Percentiles rank a stretch among this genome's conserved stretches.
Conservation (phyloP, 2,888 invertebrate genomes). For the Drosophila acutilabella region DNA sequence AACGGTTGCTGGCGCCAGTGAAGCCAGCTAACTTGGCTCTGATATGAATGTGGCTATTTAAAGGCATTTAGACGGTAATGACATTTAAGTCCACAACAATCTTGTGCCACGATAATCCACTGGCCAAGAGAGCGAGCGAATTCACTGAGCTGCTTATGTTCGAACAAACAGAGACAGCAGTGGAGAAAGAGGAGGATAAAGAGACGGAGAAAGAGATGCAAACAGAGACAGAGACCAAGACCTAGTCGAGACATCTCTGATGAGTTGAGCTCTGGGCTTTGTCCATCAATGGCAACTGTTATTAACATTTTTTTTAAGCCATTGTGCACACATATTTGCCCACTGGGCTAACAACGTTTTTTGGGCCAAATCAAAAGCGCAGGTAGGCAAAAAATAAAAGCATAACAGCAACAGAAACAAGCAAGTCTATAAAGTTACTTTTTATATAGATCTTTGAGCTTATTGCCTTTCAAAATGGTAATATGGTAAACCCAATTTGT, state of each 20-base stretch:
- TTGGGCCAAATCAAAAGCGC: slow-evolving; percentile 45
- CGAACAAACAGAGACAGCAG: neutral
- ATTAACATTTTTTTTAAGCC: slow-evolving; percentile 65
- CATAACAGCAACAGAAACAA: neutral
- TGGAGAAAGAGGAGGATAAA: neutral
- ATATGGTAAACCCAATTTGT: slow-evolving; percentile 32
- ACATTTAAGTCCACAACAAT: slow-evolving; percentile 61
- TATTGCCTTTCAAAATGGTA: slow-evolving; percentile 8
- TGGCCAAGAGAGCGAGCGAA: neutral
- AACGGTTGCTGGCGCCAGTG: slow-evolving; percentile 20
- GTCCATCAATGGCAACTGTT: slow-evolving; percentile 57
- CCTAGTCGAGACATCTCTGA: slow-evolving; percentile 18
- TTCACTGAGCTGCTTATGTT: slow-evolving; percentile 17
- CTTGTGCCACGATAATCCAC: slow-evolving; percentile 26
- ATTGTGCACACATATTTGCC: slow-evolving; percentile 59
- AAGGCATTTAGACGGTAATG: slow-evolving; percentile 74
- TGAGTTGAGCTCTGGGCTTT: slow-evolving; percentile 49
- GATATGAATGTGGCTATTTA: slow-evolving; percentile 74
- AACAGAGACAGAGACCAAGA: neutral
- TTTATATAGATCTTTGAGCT: slow-evolving; percentile 11
- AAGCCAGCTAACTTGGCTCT: slow-evolving; percentile 46
- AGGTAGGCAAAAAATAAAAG: slow-evolving; percentile 7
- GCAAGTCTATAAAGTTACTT: slow-evolving; percentile 10
- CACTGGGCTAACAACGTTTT: slow-evolving; percentile 50
- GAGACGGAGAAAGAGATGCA: neutral